Evolutionary conservation across 2,113 vertebrate species (phyloP), one percentile per base, ranked within the genome.

Genomic region (Scartelaos histophorus): DNA sequence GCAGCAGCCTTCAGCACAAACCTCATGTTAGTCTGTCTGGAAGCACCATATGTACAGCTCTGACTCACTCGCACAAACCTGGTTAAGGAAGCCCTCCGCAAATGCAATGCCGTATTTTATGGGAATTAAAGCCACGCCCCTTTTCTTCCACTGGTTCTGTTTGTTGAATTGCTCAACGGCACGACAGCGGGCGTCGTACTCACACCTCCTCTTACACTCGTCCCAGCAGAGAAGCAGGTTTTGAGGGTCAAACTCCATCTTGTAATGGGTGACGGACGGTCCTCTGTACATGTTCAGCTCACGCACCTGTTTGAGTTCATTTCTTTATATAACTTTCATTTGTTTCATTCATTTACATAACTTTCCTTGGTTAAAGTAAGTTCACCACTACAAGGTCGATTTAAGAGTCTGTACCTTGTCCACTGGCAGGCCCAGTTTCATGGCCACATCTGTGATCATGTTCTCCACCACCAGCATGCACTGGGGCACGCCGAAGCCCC

Each of bases 401-500:
- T 22, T 47, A 19, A 25, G 66, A 21, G 1, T 3, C 2, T 15
- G 7, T 68, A 96, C 94, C 93, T 95, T 90, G 79, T 96, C 93
- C 21, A 85, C 80, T 1, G 89, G 88, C 75, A 92, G 74, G 35
- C 86, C 82, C 75, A 95, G 92, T 2, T 69, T 79, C 68, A 88
- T 24, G 1, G 94, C 95, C 25, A 97, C 94, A 1, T 95, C 94
- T 0, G 83, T 85, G n/a, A 96, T 7, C 80, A 95, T 94, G 64
- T 88, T 93, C 86, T 97, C 95, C 1, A 90, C 67, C 0, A 95
- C 81, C 74, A 95, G 24, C 1, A 90, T 71, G 51, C 68, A 34
- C 57, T 97, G 94, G 0, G 94, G 95, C 43, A 95, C 95, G 0
- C 95, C 95, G 65, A 95, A 95, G 69, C 94, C 95, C 60, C 90